Conservation (phyloP, 2,888 invertebrate genomes). For the Caenorhabditis sinica region DNA sequence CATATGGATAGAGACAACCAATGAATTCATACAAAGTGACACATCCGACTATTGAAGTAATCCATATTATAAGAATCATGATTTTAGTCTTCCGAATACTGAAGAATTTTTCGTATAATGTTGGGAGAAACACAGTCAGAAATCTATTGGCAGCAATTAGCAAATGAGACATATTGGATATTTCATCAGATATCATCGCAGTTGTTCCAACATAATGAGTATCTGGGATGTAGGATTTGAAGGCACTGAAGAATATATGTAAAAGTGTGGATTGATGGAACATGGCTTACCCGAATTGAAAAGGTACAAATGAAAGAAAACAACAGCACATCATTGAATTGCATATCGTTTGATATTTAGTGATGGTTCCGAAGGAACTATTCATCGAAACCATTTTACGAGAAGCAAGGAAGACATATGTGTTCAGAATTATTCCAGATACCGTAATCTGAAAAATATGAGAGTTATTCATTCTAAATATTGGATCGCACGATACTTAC, state of each 20-base stretch:
- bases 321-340: background rate
- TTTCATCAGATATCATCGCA: slow-evolving; percentile 31
- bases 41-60: background rate
- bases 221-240: background rate
- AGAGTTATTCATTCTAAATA: no score
- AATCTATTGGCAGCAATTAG: slow-evolving; percentile 33
- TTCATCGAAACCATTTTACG: background rate
- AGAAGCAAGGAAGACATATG: background rate
- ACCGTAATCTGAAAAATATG: background rate
- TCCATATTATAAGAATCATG: slow-evolving; percentile 2
- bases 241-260: slow-evolving; percentile 4
- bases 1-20: slow-evolving; percentile 22
- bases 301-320: background rate
- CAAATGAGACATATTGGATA: slow-evolving; percentile 37
- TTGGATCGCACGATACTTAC: no score
- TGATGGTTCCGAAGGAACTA: background rate
- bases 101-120: slow-evolving; percentile 18
- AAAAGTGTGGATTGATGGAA: no score
- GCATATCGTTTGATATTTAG: background rate
- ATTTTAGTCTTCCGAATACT: background rate
- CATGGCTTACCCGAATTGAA: background rate
- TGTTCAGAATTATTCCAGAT: background rate
- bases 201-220: slow-evolving; percentile 25
- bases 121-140: slow-evolving; percentile 9
- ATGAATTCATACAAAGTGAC: slow-evolving; percentile 17